Percentiles rank a stretch among this genome's conserved stretches.
phyloP scores from a whole-genome alignment of 92 coral and sea anemone genomes.

The Scolanthus callimorphus region DNA sequence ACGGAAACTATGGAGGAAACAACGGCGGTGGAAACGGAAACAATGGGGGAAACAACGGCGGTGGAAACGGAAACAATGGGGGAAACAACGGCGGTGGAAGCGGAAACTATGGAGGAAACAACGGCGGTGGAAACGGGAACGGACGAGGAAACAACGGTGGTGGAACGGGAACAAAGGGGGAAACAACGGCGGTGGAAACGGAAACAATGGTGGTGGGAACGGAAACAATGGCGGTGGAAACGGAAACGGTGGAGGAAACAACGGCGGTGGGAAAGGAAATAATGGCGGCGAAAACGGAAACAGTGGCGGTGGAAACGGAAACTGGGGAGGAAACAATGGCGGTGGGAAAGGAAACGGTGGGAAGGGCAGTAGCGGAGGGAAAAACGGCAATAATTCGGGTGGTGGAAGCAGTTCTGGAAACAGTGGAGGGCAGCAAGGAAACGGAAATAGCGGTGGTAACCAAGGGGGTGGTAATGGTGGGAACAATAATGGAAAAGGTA shows the following conservation, averaged over 20 bases:
- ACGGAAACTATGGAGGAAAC: background rate
- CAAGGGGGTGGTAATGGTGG: background rate
- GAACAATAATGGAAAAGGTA: background rate
- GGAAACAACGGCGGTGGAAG: conserved; percentile 2
- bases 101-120: conserved; percentile 1
- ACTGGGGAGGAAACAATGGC: background rate
- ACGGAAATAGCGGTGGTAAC: background rate
- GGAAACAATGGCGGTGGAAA: background rate
- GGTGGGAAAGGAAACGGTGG: background rate
- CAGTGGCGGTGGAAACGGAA: background rate
- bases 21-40: background rate
- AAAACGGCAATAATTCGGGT: no score
- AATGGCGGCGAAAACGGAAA: background rate
- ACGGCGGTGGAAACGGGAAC: conserved; percentile 3
- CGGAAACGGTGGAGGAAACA: conserved; percentile 1
- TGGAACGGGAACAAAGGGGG: background rate
- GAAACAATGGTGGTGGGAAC: background rate
- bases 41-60: background rate
- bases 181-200: background rate
- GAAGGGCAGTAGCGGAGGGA: background rate
- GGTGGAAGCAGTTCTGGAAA: background rate
- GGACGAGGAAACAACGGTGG: conserved; percentile 1
- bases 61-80: conserved; percentile 1
- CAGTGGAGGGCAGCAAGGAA: background rate
- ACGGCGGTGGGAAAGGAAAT: background rate